Evolutionary conservation across 35 echinoderm and acorn worm species (phyloP).

Genomic region (Holothuria glaberrima): DNA sequence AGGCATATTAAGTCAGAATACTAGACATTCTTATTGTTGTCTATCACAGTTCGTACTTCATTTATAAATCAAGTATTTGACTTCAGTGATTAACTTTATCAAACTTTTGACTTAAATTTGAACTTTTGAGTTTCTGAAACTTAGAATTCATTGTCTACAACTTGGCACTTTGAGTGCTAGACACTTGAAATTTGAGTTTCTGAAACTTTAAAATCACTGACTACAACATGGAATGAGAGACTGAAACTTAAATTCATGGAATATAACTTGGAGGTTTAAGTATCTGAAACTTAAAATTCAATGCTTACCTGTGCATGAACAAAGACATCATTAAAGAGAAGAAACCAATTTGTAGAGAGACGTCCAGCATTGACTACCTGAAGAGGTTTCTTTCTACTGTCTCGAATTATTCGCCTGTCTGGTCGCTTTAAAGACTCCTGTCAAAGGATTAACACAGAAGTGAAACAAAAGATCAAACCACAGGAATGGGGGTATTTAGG

Average conservation of each 20-base stretch:
- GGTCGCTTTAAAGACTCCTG: slow-evolving; percentile 87
- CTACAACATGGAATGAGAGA: neutral
- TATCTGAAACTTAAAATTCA: neutral
- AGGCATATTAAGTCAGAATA: no score
- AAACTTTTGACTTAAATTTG: no score
- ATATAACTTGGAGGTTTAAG: neutral
- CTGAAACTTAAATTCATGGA: neutral
- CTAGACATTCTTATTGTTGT: no score
- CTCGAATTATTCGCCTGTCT: slow-evolving; percentile 79
- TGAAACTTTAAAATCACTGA: no score
- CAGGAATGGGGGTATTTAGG: neutral
- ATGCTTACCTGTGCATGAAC: slow-evolving; percentile 88
- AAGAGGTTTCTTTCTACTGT: slow-evolving; percentile 76
- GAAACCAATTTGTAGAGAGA: slow-evolving; percentile 88
- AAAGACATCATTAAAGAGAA: slow-evolving; percentile 91
- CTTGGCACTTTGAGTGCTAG: no score
- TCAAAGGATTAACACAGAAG: neutral
- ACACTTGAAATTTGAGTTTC: no score
- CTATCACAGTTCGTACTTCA: no score
- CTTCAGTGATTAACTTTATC: no score
- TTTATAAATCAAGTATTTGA: no score
- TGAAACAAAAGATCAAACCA: neutral
- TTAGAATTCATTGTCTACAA: no score
- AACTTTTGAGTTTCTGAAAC: no score
- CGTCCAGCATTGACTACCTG: slow-evolving; percentile 60